Conservation (phyloP, 2,113 vertebrate species). For the Spilogale gracilis region DNA sequence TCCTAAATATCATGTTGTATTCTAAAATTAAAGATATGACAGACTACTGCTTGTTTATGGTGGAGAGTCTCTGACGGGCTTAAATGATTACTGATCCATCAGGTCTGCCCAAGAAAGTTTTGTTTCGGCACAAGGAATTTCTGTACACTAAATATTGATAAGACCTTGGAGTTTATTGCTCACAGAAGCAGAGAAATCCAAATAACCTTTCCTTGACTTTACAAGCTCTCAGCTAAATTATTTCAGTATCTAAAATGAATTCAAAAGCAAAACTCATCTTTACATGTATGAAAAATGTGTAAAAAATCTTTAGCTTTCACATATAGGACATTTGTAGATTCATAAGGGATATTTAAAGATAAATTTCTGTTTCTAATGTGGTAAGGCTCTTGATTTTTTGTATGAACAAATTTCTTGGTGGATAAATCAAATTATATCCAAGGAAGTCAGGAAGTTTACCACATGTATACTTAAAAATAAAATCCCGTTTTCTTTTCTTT, state of each 20-base stretch:
- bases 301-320: background rate
- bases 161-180: background rate
- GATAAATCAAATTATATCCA: constrained; percentile 26
- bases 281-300: background rate
- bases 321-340: background rate
- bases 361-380: background rate
- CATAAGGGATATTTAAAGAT: background rate
- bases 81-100: background rate
- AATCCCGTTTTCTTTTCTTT: background rate
- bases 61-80: background rate
- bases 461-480: constrained; percentile 3
- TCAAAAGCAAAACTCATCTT: constrained; percentile 51
- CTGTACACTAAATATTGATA: background rate
- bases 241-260: constrained; percentile 28
- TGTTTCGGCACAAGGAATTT: background rate
- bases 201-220: background rate
- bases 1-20: background rate
- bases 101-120: background rate
- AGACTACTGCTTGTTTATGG: background rate
- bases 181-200: background rate
- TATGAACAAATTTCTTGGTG: background rate
- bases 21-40: background rate
- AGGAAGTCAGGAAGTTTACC: background rate
- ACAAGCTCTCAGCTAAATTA: constrained; percentile 4
- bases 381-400: background rate